Evolutionary conservation across 2,797 vertebrate genomes (phyloP).

Genomic region (Sylvia borin): DNA sequence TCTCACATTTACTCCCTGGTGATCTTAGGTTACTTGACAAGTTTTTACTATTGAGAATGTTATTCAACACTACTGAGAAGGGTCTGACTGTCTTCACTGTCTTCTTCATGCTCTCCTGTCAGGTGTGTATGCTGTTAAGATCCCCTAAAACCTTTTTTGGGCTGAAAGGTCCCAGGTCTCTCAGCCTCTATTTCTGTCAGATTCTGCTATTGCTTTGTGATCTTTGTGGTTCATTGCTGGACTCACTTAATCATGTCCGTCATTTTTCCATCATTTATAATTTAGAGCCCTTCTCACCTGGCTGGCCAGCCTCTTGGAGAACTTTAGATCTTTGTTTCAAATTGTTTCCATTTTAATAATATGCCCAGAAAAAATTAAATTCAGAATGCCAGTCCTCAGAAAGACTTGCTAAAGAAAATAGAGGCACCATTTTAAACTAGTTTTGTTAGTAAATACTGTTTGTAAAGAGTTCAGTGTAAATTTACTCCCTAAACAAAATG

Average conservation of each 20-base stretch:
- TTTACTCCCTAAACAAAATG: constrained; percentile 14
- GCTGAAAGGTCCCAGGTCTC: background rate
- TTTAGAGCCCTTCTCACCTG: background rate
- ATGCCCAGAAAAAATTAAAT: background rate
- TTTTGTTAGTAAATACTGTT: background rate
- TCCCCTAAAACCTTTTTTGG: background rate
- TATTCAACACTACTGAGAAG: background rate
- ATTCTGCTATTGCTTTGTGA: background rate
- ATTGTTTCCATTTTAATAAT: background rate
- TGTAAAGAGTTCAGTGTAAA: background rate
- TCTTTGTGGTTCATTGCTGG: background rate
- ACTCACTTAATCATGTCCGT: background rate
- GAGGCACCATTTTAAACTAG: background rate
- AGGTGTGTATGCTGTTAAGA: background rate
- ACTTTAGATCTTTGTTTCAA: background rate
- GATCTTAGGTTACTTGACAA: background rate
- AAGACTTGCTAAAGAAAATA: background rate
- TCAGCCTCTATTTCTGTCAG: background rate
- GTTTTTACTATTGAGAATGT: background rate
- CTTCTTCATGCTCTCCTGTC: background rate
- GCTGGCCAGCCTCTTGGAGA: background rate
- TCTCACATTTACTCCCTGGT: background rate
- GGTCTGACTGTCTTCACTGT: background rate
- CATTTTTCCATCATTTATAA: background rate
- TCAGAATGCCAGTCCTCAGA: background rate